Evolutionary conservation across 2,888 invertebrate species (phyloP), one percentile per base, ranked within the genome.

Genomic region (Cotesia congregata): DNA sequence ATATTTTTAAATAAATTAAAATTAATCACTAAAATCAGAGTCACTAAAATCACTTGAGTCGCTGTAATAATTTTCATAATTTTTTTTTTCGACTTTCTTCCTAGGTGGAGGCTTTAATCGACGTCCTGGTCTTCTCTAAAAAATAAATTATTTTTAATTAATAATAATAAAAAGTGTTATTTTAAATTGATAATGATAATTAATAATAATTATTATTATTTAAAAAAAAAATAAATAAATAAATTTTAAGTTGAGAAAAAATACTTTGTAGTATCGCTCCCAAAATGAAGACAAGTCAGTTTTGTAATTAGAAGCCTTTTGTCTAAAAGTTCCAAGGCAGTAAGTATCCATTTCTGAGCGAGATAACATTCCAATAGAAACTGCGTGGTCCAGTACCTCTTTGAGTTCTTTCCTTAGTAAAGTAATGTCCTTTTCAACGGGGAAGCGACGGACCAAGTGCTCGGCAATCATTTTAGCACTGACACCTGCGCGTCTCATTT

Each of bases 311-410:
- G 81, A 81, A 41, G 85, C 84, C 38, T 83, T 80, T 41, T 86
- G 80, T 60, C 83, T 80, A 5, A 86, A 64, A n/a, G 81, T 85
- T 4, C 87, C 83, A 39, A 86, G 61, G n/a, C 75, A 82, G 77
- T 84, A 87, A 12, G 80, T 79, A 39, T 85, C 82, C 9, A 81
- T 78, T 9, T 81, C 81, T 30, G 77, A 83, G 76, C 81, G 83
- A 7, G 75, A 30, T 61, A 87, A 75, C 41, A 85, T 79, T 38
- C 87, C 87, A 15, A 83, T 79, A 4, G 68, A 77, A 3, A 86
- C 85, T 6, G 87, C 87, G 74, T 82, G 83, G 5, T 82, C 79
- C 6, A 85, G 80, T 67, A 84, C 84, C 17, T 83, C 80, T 0
- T 67, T 59, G 20, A 87, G 75, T 78, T 87, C 85, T 12, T 73